Base-by-base conservation (phyloP, 2,888 invertebrate genomes). In the Catocala sponsa region DNA sequence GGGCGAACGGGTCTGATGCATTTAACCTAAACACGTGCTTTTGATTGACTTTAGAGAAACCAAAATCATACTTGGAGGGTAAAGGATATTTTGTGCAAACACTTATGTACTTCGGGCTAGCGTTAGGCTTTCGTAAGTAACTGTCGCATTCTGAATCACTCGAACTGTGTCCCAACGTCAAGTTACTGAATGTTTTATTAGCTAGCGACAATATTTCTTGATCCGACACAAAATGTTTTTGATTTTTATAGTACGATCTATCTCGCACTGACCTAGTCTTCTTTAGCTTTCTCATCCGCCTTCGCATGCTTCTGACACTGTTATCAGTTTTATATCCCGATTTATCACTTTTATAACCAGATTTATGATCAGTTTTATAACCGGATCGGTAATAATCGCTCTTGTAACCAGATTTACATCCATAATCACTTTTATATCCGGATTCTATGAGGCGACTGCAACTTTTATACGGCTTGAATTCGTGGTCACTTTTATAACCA, bases 381-480 rank as follows among this genome's bases (percentile, higher is more conserved):
- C 96, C 96, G 0, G 95, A 96, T 10, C 91, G 88, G 72, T 88
- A 89, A 74, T 91, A 92, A 81, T 95, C 95, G 73, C 91, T 94
- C 83, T 92, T 94, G 67, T 95, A 95, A 13, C 95, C 95, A 50
- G 94, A 94, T 76, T 94, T 87, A 73, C 94, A 92, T 0, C 95
- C 95, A 70, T 95, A 96, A 79, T 96, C 96, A 60, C 96, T 96
- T 63, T 95, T 95, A 75, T 96, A 96, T 2, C 96, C 96, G 1
- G 96, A 95, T 76, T 94, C 94, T 71, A 95, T 94, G 33, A 95
- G 81, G 64, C 94, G 89, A 78, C 95, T 95, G 73, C 95, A 95
- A 69, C 94, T 94, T 83, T 92, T 94, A 70, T 93, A 94, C 0
- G 93, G 93, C 65, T 94, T 94, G 63, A 94, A 91, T 78, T 95